Percentiles rank a stretch among this genome's conserved stretches.
phyloP scores from a whole-genome alignment of 2,113 vertebrate genomes.

The Atlantisia rogersi region DNA sequence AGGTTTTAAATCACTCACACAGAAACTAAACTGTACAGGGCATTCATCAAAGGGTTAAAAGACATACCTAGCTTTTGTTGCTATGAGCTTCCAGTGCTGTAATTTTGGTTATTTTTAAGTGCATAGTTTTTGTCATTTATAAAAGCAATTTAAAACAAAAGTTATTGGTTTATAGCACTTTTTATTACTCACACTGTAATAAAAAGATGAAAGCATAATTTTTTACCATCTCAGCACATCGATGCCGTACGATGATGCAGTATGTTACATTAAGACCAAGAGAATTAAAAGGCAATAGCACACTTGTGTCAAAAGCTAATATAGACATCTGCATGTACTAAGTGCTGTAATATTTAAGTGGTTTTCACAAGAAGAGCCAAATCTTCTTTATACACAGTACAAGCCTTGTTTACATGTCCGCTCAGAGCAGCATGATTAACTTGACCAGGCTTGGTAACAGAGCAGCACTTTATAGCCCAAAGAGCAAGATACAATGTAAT shows the following conservation, averaged over 20 bases:
- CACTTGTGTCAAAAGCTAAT: neutral
- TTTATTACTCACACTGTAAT: neutral
- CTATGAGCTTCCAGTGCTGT: neutral
- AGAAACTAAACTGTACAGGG: neutral
- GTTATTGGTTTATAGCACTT: neutral
- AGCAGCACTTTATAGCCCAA: neutral
- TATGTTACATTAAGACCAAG: neutral
- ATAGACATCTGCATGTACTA: fast-evolving
- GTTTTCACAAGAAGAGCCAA: neutral
- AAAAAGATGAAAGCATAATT: neutral
- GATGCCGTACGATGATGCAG: fast-evolving
- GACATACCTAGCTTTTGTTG: fast-evolving
- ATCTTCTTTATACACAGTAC: neutral
- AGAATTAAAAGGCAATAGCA: neutral
- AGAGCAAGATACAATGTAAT: neutral
- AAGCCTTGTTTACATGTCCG: neutral
- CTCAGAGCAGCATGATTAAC: neutral
- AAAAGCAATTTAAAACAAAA: neutral
- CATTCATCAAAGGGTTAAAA: neutral
- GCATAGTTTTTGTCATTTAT: neutral
- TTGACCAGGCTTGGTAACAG: neutral
- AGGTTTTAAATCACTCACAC: neutral
- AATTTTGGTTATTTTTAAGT: neutral
- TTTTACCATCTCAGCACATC: neutral
- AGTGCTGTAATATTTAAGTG: neutral